These are phyloP conservation scores for Yponomeuta plumbellus DNA, from an alignment of 2,888 invertebrate genomes.

Conservation along the genomic window DNA sequence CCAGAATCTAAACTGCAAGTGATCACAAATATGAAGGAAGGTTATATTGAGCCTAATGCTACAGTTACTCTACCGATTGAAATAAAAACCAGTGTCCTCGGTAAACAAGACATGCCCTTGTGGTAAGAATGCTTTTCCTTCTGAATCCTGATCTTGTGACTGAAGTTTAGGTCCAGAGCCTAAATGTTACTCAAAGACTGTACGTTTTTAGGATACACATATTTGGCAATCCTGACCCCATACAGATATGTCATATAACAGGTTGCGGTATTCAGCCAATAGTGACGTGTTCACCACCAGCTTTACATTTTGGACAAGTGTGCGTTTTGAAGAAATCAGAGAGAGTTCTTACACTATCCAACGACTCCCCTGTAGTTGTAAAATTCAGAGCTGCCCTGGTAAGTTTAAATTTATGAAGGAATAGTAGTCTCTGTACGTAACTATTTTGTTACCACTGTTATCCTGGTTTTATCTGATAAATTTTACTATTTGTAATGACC, in stretches of 20 bases:
- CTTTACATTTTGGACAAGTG: conserved; percentile 80
- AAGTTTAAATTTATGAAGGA: conserved; percentile 26
- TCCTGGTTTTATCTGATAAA: no score
- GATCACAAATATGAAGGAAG: conserved; percentile 47
- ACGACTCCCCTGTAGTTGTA: conserved; percentile 83
- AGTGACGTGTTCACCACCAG: conserved; percentile 75
- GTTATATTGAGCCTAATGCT: conserved; percentile 61
- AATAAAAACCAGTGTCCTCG: conserved; percentile 47
- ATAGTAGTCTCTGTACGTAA: not conserved
- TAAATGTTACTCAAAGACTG: no score
- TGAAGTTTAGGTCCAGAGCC: no score
- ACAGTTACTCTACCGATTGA: conserved; percentile 56
- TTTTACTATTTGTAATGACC: not conserved
- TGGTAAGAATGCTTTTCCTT: not conserved
- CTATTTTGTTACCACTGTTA: not conserved
- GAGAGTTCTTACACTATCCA: conserved; percentile 74
- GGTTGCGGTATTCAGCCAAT: conserved; percentile 81
- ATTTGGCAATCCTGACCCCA: conserved; percentile 59
- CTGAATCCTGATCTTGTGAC: no score
- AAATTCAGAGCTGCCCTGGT: conserved; percentile 72
- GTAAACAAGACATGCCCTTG: not conserved
- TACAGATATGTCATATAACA: conserved; percentile 65
- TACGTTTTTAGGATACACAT: conserved; percentile 40
- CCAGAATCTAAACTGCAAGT: not conserved
- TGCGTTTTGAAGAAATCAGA: conserved; percentile 71